A percentile compares a stretch with the other conserved stretches of the same genome.
Conservation (phyloP, 35 echinoderm and acorn worm genomes). For the Lytechinus pictus region DNA sequence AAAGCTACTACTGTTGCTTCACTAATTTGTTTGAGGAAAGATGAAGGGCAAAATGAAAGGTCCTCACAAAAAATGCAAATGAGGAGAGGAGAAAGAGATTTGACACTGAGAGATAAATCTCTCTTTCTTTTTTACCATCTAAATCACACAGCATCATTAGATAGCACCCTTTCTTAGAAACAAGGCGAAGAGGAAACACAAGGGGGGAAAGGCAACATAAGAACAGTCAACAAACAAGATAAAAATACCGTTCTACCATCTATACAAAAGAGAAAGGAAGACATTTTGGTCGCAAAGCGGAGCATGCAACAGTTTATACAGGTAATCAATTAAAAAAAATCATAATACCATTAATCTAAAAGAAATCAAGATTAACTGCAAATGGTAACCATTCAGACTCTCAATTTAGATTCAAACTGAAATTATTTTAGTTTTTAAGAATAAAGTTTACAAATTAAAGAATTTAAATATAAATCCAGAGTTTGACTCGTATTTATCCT, state of each 20-base stretch:
- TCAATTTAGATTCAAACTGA: too few species aligned
- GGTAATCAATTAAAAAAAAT: neutral
- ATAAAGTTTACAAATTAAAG: too few species aligned
- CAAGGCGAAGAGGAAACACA: neutral
- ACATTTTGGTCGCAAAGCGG: neutral
- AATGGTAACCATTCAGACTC: too few species aligned
- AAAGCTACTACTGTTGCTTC: slow-evolving; percentile 7
- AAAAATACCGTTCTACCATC: neutral
- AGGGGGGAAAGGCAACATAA: neutral
- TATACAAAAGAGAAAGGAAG: neutral
- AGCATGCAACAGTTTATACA: neutral
- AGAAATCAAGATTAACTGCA: too few species aligned
- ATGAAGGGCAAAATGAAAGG: slow-evolving; percentile 1
- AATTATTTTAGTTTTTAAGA: too few species aligned
- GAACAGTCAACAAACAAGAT: neutral
- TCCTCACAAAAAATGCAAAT: slow-evolving; percentile 6
- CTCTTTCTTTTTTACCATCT: neutral
- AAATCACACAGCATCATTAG: neutral
- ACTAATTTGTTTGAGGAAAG: slow-evolving; percentile 19
- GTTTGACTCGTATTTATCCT: too few species aligned
- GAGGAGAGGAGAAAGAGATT: slow-evolving; percentile 17
- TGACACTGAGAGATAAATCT: slow-evolving; percentile 1
- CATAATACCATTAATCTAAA: neutral
- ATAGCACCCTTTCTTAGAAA: neutral
- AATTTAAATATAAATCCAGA: too few species aligned